A percentile compares a stretch with the other conserved stretches of the same genome.
Evolutionary conservation across 2,888 invertebrate genomes (phyloP).

Genomic region (Syritta pipiens): DNA sequence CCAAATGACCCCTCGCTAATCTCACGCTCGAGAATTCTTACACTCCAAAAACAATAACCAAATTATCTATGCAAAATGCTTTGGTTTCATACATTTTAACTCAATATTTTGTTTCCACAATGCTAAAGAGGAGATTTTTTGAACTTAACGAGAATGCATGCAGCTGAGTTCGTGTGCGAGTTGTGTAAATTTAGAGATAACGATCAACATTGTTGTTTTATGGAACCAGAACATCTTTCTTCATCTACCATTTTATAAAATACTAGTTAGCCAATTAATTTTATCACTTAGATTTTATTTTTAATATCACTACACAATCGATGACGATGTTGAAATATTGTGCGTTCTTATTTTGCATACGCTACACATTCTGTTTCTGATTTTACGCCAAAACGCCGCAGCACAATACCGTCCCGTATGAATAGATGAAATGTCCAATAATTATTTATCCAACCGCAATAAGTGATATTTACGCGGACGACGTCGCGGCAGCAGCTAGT

Average conservation of each 20-base stretch:
- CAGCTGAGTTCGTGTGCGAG: too few relatives aligned
- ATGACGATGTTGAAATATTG: conserved; percentile 7
- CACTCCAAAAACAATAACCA: conserved; percentile 1
- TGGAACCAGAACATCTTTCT: background rate
- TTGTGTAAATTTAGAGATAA: too few relatives aligned
- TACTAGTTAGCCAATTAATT: conserved; percentile 21
- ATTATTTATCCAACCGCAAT: too few relatives aligned
- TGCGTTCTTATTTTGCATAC: conserved; percentile 48
- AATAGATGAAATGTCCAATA: conserved; percentile 15
- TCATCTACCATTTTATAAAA: conserved; percentile 3
- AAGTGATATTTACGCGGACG: too few relatives aligned
- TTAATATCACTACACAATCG: conserved; percentile 18
- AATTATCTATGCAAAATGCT: background rate
- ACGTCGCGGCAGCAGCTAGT: too few relatives aligned
- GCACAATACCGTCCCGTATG: conserved; percentile 9
- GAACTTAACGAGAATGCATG: too few relatives aligned
- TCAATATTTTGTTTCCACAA: too few relatives aligned
- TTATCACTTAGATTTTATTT: conserved; percentile 22
- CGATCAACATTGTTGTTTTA: background rate
- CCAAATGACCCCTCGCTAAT: conserved; percentile 4
- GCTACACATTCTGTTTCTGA: conserved; percentile 20
- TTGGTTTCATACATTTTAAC: background rate
- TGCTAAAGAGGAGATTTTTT: too few relatives aligned
- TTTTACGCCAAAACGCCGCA: conserved; percentile 3
- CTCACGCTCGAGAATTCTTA: background rate